Evolutionary conservation across 2,888 invertebrate species (phyloP), one percentile per base, ranked within the genome.

Genomic region (Chironomus riparius): DNA sequence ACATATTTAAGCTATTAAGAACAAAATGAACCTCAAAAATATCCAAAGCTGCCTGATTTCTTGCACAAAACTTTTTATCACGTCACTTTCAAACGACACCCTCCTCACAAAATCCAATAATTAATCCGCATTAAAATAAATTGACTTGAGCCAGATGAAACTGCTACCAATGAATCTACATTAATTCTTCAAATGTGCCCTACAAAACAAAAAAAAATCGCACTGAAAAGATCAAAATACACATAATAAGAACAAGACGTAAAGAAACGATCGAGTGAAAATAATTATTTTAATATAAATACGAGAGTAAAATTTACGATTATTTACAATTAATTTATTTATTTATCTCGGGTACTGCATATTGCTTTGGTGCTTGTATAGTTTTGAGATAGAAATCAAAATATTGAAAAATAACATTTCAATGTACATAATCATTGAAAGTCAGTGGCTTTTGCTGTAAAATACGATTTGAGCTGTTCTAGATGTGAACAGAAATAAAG

Each of bases 361-460:
- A 13, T 18, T 62, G 18, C 22, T 7, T n/a, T 10, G 12, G 62
- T 12, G 24, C 22, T 65, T 21, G 65, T 65, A 3, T 21, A 24
- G 38, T 10, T 65, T 21, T 21, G 65, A 21, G 65, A 21, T 65
- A 21, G 21, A 65, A 22, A 65, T 65, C 65, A 65, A 65, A 65
- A 65, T 65, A 65, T 65, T 65, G 65, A 65, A 65, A 65, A n/a
- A 62, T 18, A 12, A 56, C 65, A 65, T 65, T 38, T 38, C 38
- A 38, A 38, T 38, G 38, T 38, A 38, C 38, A 38, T 38, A 38
- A 38, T 38, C 38, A 38, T 10, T 38, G 38, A 38, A 38, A 38
- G 38, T 38, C 38, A 38, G 38, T 38, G 38, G 38, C 38, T 38
- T 10, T 38, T 7, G 38, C 38, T 38, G 10, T 38, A 38, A 38